Evolutionary conservation across 2,888 invertebrate species (phyloP).

Genomic region (Stenotaenia linearis): DNA sequence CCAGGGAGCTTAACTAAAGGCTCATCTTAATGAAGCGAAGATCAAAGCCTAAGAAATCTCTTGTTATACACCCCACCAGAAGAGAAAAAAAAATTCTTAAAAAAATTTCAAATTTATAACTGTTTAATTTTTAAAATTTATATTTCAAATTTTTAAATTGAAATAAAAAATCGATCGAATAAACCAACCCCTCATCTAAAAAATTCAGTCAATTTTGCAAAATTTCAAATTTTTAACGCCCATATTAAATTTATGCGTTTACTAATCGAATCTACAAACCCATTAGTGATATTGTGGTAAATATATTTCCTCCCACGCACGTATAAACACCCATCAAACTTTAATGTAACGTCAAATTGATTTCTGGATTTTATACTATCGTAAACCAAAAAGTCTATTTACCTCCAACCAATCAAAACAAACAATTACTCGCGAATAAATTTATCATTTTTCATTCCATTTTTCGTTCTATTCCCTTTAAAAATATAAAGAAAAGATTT

Average conservation of each 20-base stretch:
- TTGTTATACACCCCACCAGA: neutral
- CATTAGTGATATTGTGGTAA: neutral
- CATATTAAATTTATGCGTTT: neutral
- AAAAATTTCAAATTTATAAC: too few relatives aligned
- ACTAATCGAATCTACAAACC: neutral
- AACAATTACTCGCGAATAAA: neutral
- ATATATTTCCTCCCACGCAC: neutral
- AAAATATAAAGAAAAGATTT: neutral
- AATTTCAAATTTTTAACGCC: neutral
- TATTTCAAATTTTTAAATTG: too few relatives aligned
- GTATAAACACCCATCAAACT: neutral
- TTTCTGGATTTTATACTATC: neutral
- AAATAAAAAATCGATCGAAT: too few relatives aligned
- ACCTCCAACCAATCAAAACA: neutral
- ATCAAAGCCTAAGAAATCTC: neutral
- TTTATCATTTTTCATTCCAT: neutral
- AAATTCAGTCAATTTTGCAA: neutral
- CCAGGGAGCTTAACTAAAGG: neutral
- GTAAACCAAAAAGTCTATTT: neutral
- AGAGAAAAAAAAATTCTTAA: neutral
- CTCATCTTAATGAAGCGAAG: conserved; percentile 5
- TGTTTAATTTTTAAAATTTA: too few relatives aligned
- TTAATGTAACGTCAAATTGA: neutral
- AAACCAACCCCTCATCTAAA: neutral
- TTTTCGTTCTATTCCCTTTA: neutral